Evolutionary conservation across 2,113 vertebrate genomes (phyloP).

Genomic region (Calonectris borealis): DNA sequence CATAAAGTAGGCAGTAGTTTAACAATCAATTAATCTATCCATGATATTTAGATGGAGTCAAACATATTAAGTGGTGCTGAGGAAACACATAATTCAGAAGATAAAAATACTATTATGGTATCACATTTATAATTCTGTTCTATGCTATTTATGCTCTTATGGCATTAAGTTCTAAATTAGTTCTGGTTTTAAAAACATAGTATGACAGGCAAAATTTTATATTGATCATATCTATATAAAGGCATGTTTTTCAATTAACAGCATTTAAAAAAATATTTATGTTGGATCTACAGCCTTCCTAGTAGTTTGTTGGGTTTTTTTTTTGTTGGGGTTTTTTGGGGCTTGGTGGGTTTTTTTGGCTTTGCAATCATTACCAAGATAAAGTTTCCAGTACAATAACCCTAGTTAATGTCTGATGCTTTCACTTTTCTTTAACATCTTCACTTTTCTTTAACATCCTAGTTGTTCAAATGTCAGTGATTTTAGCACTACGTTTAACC

Average conservation of each 20-base stretch:
- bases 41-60: background rate
- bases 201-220: background rate
- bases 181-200: background rate
- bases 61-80: background rate
- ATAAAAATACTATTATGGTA: background rate
- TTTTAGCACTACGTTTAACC: slow-evolving; percentile 71
- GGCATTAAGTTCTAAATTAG: background rate
- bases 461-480: slow-evolving; percentile 71
- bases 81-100: background rate
- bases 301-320: background rate
- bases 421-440: slow-evolving; percentile 55
- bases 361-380: slow-evolving; percentile 28
- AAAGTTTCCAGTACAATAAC: slow-evolving; percentile 58
- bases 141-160: background rate
- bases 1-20: background rate
- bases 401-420: slow-evolving; percentile 17
- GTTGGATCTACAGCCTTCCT: background rate
- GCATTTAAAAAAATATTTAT: background rate
- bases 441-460: slow-evolving; percentile 48
- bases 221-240: background rate
- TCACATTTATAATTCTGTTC: background rate
- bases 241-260: background rate
- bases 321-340: background rate
- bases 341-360: background rate
- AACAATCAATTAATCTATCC: background rate